These are phyloP conservation scores for Pogonocherus hispidulus DNA, from an alignment of 2,888 invertebrate species.

Conservation along the genomic window DNA sequence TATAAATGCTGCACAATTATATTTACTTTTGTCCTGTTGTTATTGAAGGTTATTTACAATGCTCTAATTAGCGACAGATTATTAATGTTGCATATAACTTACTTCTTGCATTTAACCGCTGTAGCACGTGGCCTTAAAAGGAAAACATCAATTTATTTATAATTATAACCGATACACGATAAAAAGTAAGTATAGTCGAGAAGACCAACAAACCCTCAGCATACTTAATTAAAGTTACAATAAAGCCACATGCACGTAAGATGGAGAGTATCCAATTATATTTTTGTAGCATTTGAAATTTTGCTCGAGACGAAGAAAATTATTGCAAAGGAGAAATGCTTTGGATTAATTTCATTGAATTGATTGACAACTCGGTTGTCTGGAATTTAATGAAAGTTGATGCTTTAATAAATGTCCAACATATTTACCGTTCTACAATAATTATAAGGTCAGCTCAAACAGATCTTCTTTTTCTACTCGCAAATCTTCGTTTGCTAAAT, in stretches of 20 bases:
- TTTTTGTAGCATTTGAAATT: not conserved
- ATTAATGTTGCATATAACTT: slow-evolving; percentile 9
- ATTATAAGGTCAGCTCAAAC: no score
- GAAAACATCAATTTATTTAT: slow-evolving; percentile 23
- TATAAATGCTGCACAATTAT: not conserved
- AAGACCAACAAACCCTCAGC: slow-evolving; percentile 4
- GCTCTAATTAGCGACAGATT: slow-evolving; percentile 24
- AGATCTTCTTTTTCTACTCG: no score
- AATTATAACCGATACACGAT: slow-evolving; percentile 11
- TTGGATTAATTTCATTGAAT: no score
- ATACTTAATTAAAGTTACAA: not conserved
- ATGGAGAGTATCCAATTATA: not conserved
- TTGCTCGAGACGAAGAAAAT: no score
- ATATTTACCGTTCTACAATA: no score
- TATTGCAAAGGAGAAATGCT: no score
- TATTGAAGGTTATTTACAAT: slow-evolving; percentile 14
- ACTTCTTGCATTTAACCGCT: not conserved
- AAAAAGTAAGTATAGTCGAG: slow-evolving; percentile 7
- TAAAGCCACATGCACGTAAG: not conserved
- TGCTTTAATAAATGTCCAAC: not conserved
- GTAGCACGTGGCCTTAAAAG: slow-evolving; percentile 22
- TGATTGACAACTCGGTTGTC: no score
- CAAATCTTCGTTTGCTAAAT: no score
- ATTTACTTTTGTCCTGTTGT: slow-evolving; percentile 16
- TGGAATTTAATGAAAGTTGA: not conserved